Evolutionary conservation across 2,797 vertebrate species (phyloP), one percentile per base, ranked within the genome.

Genomic region (Chrysocyon brachyurus): DNA sequence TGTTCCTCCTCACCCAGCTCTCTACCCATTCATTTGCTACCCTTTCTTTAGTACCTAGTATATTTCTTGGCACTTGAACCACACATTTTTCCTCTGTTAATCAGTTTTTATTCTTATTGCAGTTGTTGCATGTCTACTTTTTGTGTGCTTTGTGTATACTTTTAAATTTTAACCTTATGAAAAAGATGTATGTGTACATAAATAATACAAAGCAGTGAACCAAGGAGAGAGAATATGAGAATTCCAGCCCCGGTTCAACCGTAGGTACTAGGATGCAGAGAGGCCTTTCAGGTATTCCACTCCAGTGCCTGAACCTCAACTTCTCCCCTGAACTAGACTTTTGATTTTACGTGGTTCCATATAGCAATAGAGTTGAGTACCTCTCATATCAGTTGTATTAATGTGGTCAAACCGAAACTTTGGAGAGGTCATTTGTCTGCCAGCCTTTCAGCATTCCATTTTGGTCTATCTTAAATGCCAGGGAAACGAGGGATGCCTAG

Each of bases 401-500:
- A 73, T 72, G 88, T 87, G 83, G 28, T 91, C 77, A 97, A 28
- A 77, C 28, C 46, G 52, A 75, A 93, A 77, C 59, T 96, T 87
- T 52, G 26, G 72, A 75, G 77, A 89, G 61, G 68, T 33, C 49
- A 21, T 92, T 91, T 95, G 26, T 86, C 40, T 87, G 1, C 61
- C 49, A 87, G 54, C 19, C 28, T 75, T 40, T 31, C 33, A 12
- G 61, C 31, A 66, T 95, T 92, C 59, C n/a, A 5, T 82, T 97
- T 91, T 83, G 59, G 54, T 63, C 10, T 91, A 36, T 92, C 33
- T 89, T 91, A 96, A 97, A 94, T 91, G 79, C 66, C 81, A 96
- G 40, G 8, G 73, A 95, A 91, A 28, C 6, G 11, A 68, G 70
- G 56, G 54, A 11, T 49, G 11, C 28, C 26, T 63, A 59, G 88